Evolutionary conservation across 2,797 vertebrate genomes (phyloP), one percentile per base, ranked within the genome.

Genomic region (Spinus pinus): DNA sequence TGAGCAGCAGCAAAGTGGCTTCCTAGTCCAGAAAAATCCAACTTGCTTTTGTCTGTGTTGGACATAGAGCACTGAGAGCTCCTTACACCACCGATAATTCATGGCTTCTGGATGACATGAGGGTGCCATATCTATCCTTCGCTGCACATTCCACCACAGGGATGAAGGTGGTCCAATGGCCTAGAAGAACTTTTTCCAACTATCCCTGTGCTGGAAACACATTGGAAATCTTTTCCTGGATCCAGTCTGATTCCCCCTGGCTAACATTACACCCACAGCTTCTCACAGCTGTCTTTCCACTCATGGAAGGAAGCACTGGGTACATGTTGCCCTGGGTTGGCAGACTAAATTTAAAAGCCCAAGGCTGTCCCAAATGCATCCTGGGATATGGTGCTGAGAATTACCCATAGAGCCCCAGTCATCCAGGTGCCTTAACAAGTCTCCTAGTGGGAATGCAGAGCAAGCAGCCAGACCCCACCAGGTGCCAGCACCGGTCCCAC

Each of bases 401-500:
- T 56, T 70, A 56, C 28, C 47, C 18, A 24, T 10, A 53, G 62
- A 95, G 60, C 80, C 77, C 94, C 75, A 83, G 75, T 56, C 72
- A 93, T 89, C 69, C 94, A 88, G 95, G 94, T 95, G 96, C 92
- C 95, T 96, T 96, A 95, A 73, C 24, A 31, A 88, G 64, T 61
- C 50, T 94, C 64, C 60, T 37, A 28, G 60, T 61, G 72, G 81
- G 67, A 75, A 41, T n/a, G 79, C 78, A 89, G 49, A 66, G 60
- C 53, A 64, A 86, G 80, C 69, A 86, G 69, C 46, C 82, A 81
- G 61, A 81, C 47, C 72, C 65, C 75, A 67, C 31, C 85, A 60
- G 72, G 81, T 93, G 46, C 79, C 91, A 84, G 54, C 47, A 41
- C 44, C 0, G 6, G 88, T 28, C 50, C 71, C 46, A 66, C 67